Conservation (phyloP, 2,888 invertebrate species). For the Eupithecia pulchellata region DNA sequence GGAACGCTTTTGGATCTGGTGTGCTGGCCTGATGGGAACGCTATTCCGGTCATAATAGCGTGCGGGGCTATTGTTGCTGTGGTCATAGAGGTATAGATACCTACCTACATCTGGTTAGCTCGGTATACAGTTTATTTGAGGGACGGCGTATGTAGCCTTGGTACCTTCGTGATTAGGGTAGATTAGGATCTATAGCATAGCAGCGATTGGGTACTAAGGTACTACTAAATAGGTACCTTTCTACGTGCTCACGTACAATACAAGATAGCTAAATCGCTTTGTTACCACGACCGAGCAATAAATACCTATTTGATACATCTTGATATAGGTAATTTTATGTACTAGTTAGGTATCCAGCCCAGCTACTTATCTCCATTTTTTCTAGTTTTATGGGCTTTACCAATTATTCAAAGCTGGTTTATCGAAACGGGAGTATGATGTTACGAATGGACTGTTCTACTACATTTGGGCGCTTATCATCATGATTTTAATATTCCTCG, state of each 20-base stretch:
- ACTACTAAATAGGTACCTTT: background rate
- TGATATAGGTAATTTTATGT: no score
- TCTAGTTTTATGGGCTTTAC: constrained; percentile 73
- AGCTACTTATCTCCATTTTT: constrained; percentile 23
- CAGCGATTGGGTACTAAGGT: background rate
- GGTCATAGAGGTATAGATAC: constrained; percentile 78
- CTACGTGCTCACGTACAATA: background rate
- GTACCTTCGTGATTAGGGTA: background rate
- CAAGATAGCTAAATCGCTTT: background rate
- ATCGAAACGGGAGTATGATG: constrained; percentile 72
- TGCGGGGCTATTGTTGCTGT: constrained; percentile 75
- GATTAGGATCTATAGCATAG: background rate
- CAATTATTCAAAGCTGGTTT: constrained; percentile 78
- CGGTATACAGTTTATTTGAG: background rate
- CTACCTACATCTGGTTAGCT: background rate
- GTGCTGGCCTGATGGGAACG: constrained; percentile 81
- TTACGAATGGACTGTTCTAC: constrained; percentile 77
- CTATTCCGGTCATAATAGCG: constrained; percentile 77
- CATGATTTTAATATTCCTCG: constrained; percentile 75
- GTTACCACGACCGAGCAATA: background rate
- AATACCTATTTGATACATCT: no score
- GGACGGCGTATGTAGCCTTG: background rate
- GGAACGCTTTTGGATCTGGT: constrained; percentile 75
- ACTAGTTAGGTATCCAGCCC: background rate
- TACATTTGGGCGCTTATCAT: constrained; percentile 77